Conservation (phyloP, 2,888 invertebrate species). For the Plagodis pulveraria region DNA sequence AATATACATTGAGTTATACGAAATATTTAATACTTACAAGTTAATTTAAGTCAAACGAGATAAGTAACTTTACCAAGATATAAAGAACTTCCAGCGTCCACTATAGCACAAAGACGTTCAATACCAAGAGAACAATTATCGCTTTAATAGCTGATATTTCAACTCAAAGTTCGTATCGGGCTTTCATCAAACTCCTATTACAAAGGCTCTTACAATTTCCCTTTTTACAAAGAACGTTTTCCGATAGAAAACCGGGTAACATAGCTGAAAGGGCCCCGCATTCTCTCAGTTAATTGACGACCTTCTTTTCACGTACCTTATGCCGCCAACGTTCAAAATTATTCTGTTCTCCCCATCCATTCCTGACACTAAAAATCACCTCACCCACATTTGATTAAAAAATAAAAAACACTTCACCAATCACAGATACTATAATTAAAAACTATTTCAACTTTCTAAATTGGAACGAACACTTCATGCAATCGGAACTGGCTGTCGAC, state of each 20-base stretch:
- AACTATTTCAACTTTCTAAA: constrained; percentile 29
- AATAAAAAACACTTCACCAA: constrained; percentile 50
- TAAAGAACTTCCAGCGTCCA: constrained; percentile 3
- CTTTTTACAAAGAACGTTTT: constrained; percentile 26
- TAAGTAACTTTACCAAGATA: not conserved
- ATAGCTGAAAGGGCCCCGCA: constrained; percentile 20
- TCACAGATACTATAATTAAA: constrained; percentile 41
- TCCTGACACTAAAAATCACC: constrained; percentile 50
- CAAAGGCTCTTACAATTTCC: constrained; percentile 23
- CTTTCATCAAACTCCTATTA: constrained; percentile 28
- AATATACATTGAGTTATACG: too few species aligned
- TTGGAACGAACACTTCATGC: constrained; percentile 26
- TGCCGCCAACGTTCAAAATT: constrained; percentile 97
- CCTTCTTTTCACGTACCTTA: constrained; percentile 82
- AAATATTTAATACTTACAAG: too few species aligned
- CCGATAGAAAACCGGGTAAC: constrained; percentile 16
- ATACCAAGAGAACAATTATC: constrained; percentile 22
- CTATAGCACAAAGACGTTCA: constrained; percentile 13
- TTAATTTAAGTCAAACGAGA: not conserved
- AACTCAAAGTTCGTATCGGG: constrained; percentile 21
- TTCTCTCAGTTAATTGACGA: constrained; percentile 19
- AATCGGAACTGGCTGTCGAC: constrained; percentile 23
- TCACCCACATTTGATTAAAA: constrained; percentile 52
- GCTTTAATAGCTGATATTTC: constrained; percentile 24
- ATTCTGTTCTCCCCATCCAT: constrained; percentile 97